Conservation (phyloP, 2,113 vertebrate species). For the Acrocephalus arundinaceus region DNA sequence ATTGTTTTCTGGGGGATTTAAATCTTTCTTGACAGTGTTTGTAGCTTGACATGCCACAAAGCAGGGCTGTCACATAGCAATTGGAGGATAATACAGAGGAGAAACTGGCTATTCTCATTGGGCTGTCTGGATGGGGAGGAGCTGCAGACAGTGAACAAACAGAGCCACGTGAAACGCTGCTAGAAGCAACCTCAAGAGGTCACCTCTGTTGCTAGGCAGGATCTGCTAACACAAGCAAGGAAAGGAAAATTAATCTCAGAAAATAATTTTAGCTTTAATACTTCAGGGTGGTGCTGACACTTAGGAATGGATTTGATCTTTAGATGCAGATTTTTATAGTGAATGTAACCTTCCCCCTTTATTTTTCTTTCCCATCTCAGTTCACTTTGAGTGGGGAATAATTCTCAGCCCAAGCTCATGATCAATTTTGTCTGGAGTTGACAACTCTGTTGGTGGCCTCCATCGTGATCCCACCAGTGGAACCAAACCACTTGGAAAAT, state of each 20-base stretch:
- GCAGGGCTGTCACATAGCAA: background rate
- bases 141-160: background rate
- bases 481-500: background rate
- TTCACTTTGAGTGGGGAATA: background rate
- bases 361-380: background rate
- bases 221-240: background rate
- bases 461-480: background rate
- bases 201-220: conserved; percentile 64
- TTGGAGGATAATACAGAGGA: background rate
- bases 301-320: background rate
- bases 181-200: conserved; percentile 28
- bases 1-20: conserved; percentile 28
- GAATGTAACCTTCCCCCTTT: background rate
- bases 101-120: background rate
- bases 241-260: background rate
- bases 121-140: background rate
- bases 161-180: background rate
- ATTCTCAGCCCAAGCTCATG: background rate
- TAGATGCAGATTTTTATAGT: background rate
- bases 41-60: conserved; percentile 13
- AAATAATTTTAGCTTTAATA: background rate
- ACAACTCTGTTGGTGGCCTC: background rate
- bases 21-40: conserved; percentile 27
- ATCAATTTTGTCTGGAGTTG: background rate
- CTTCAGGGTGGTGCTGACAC: background rate